Conservation (phyloP, 2,888 invertebrate genomes). For the Cheilosia urbana region DNA sequence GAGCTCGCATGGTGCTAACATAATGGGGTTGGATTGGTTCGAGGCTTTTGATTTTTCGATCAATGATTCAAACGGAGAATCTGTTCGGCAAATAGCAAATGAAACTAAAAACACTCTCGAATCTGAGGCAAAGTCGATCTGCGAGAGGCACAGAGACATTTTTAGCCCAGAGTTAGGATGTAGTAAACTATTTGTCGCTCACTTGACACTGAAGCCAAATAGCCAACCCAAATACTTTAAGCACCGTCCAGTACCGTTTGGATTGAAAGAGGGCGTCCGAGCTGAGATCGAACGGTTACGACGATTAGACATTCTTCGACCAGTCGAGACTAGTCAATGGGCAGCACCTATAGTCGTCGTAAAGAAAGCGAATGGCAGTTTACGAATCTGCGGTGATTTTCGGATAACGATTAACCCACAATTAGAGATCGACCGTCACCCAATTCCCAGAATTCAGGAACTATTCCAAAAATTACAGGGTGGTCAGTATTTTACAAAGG, state of each 20-base stretch:
- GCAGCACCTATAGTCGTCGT: conserved; percentile 80
- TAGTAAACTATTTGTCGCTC: conserved; percentile 19
- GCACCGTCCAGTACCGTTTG: conserved; percentile 66
- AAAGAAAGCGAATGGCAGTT: conserved; percentile 77
- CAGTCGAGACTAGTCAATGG: conserved; percentile 69
- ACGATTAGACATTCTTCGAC: conserved; percentile 5
- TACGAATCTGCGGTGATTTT: conserved; percentile 60
- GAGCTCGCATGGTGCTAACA: conserved; percentile 4
- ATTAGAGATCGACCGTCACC: conserved; percentile 26
- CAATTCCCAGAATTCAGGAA: conserved; percentile 20
- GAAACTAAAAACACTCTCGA: not conserved
- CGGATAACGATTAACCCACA: conserved; percentile 48
- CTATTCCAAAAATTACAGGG: conserved; percentile 8
- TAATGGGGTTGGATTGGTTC: conserved; percentile 29
- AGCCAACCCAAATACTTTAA: conserved; percentile 38
- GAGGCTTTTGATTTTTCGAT: conserved; percentile 3
- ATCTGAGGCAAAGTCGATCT: conserved; percentile 3
- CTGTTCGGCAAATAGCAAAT: not conserved
- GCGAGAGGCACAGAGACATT: not conserved
- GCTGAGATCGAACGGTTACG: conserved; percentile 10
- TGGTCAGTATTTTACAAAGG: conserved; percentile 3
- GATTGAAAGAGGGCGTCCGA: conserved; percentile 20
- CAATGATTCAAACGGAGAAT: not conserved
- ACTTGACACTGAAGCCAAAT: conserved; percentile 16
- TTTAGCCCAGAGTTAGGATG: conserved; percentile 18